phyloP scores from a whole-genome alignment of 2,888 invertebrate genomes.

The Eupithecia centaureata region DNA sequence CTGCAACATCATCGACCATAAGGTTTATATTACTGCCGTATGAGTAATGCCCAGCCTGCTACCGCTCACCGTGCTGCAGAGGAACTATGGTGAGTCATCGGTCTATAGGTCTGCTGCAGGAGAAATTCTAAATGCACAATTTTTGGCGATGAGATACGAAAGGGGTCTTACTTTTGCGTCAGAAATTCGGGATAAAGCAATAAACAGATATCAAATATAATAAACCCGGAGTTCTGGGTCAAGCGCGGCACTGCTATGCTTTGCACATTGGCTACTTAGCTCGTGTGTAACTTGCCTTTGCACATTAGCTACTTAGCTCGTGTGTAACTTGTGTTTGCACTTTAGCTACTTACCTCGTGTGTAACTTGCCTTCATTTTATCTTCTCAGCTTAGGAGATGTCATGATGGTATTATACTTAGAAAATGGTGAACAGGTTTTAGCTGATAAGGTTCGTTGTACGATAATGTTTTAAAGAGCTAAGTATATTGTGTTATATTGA shows the following conservation, averaged over 20 bases:
- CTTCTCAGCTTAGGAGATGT: neutral
- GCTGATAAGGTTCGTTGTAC: neutral
- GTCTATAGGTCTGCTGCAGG: too few species aligned
- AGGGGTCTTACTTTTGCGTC: neutral
- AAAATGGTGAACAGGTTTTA: neutral
- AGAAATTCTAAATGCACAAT: neutral
- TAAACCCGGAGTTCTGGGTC: slow-evolving; percentile 91
- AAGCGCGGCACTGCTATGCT: slow-evolving; percentile 94
- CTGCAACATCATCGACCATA: too few species aligned
- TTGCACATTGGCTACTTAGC: slow-evolving; percentile 87
- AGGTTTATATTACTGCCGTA: too few species aligned
- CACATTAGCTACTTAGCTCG: slow-evolving; percentile 85
- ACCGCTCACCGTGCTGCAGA: too few species aligned
- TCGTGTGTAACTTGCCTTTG: slow-evolving; percentile 53
- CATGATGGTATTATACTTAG: neutral
- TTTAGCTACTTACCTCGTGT: too few species aligned
- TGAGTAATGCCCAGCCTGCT: too few species aligned
- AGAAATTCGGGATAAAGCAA: neutral
- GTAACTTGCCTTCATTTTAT: neutral
- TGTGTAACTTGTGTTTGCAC: neutral
- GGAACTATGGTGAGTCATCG: too few species aligned
- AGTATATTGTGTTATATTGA: too few species aligned
- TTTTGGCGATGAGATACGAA: neutral
- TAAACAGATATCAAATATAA: neutral
- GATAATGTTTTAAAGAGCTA: too few species aligned